phyloP scores from a whole-genome alignment of 2,888 invertebrate species.

The Drosophila greeni region DNA sequence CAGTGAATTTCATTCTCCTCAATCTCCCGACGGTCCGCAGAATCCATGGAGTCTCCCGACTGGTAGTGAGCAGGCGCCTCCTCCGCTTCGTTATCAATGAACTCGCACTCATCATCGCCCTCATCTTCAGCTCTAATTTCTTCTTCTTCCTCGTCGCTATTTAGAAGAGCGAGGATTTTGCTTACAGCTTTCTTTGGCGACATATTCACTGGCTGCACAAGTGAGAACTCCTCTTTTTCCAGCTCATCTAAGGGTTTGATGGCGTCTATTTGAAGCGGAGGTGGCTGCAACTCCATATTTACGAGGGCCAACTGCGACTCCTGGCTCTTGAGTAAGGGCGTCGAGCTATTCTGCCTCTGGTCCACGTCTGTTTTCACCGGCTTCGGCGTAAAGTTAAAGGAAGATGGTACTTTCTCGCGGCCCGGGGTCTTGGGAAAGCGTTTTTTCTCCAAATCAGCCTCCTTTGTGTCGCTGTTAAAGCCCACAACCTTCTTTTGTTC shows the following conservation, averaged over 20 bases:
- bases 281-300: slow-evolving; percentile 1
- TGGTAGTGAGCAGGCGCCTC: slow-evolving; percentile 62
- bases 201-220: not conserved
- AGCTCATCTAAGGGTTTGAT: slow-evolving; percentile 39
- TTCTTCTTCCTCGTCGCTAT: slow-evolving; percentile 25
- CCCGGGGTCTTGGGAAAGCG: slow-evolving; percentile 38
- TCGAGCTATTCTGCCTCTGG: slow-evolving; percentile 55
- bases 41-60: slow-evolving; percentile 79
- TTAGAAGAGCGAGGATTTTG: not conserved
- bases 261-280: slow-evolving; percentile 51
- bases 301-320: slow-evolving; percentile 1
- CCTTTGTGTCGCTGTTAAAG: slow-evolving; percentile 43
- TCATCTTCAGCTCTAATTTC: slow-evolving; percentile 19
- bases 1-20: slow-evolving; percentile 79
- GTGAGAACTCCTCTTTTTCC: slow-evolving; percentile 1
- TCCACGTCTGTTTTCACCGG: slow-evolving; percentile 24
- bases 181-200: slow-evolving; percentile 4
- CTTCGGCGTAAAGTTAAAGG: not conserved
- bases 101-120: slow-evolving; percentile 48
- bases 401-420: slow-evolving; percentile 15
- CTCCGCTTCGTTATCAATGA: slow-evolving; percentile 71
- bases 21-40: slow-evolving; percentile 80
- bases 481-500: slow-evolving; percentile 44
- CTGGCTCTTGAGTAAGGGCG: slow-evolving; percentile 44
- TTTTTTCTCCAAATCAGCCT: slow-evolving; percentile 4